These are phyloP conservation scores for Diadromus collaris DNA, from an alignment of 2,888 invertebrate species.

Conservation along the genomic window DNA sequence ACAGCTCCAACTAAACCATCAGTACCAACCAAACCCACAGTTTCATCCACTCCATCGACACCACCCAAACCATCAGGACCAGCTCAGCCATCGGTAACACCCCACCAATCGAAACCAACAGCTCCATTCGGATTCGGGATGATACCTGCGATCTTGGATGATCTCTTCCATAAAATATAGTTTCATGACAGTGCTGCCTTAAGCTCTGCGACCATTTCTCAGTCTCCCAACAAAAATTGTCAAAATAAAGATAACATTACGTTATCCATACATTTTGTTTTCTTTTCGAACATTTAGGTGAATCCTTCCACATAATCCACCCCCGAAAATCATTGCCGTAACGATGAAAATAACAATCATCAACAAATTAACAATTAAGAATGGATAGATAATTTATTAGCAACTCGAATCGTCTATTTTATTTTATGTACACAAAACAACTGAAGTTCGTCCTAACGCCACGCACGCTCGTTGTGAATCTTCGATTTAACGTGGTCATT, in stretches of 20 bases:
- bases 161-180: background rate
- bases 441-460: slow-evolving; percentile 27
- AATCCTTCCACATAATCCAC: background rate
- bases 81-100: background rate
- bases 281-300: background rate
- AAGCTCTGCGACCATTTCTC: background rate
- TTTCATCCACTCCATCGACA: too few relatives aligned
- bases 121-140: background rate
- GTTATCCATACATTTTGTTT: background rate
- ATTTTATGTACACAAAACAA: slow-evolving; percentile 53
- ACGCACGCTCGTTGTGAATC: slow-evolving; percentile 22
- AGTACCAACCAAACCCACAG: too few relatives aligned
- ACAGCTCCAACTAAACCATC: too few relatives aligned
- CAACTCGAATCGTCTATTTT: slow-evolving; percentile 50
- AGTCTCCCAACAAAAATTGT: background rate
- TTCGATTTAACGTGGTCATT: slow-evolving; percentile 5
- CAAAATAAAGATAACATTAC: background rate
- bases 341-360: background rate
- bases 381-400: slow-evolving; percentile 9
- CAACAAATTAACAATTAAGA: background rate
- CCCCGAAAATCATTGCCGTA: background rate
- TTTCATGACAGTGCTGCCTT: background rate
- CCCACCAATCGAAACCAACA: too few relatives aligned
- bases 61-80: background rate
- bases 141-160: background rate